Evolutionary conservation across 2,888 invertebrate genomes (phyloP).

Genomic region (Andrena minutula): DNA sequence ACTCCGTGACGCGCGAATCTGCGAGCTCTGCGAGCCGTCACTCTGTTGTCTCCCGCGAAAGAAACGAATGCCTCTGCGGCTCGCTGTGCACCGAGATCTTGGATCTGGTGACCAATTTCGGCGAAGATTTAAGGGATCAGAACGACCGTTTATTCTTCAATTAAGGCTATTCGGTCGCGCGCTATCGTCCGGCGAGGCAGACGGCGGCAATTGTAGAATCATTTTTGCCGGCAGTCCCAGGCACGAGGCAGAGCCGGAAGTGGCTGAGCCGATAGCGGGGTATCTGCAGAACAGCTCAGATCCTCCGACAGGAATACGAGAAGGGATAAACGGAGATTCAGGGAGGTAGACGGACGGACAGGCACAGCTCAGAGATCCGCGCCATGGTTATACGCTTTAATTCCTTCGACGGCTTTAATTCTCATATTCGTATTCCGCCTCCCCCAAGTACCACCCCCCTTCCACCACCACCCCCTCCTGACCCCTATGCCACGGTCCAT

Average conservation of each 20-base stretch:
- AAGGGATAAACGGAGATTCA: constrained; percentile 64
- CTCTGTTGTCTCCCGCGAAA: constrained; percentile 63
- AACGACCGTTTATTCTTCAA: background rate
- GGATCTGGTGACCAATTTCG: constrained; percentile 18
- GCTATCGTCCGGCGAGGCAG: constrained; percentile 31
- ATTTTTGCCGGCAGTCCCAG: constrained; percentile 46
- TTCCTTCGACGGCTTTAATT: constrained; percentile 85
- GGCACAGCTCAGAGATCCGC: constrained; percentile 75
- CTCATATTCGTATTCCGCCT: constrained; percentile 84
- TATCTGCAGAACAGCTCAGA: constrained; percentile 72
- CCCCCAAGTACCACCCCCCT: constrained; percentile 65
- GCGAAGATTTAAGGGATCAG: background rate
- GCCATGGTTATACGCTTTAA: constrained; percentile 82
- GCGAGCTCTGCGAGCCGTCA: constrained; percentile 79
- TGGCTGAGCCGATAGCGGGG: constrained; percentile 78
- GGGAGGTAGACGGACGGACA: constrained; percentile 67
- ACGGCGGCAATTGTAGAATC: constrained; percentile 45
- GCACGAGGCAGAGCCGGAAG: constrained; percentile 37
- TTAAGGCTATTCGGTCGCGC: constrained; percentile 19
- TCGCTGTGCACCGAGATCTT: background rate
- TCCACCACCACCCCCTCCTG: constrained; percentile 62
- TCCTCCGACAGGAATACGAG: constrained; percentile 62
- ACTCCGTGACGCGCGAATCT: constrained; percentile 84
- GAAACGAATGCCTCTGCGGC: constrained; percentile 58
- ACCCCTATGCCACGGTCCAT: constrained; percentile 59